Conservation (phyloP, 2,888 invertebrate genomes). For the Pherbina coryleti region DNA sequence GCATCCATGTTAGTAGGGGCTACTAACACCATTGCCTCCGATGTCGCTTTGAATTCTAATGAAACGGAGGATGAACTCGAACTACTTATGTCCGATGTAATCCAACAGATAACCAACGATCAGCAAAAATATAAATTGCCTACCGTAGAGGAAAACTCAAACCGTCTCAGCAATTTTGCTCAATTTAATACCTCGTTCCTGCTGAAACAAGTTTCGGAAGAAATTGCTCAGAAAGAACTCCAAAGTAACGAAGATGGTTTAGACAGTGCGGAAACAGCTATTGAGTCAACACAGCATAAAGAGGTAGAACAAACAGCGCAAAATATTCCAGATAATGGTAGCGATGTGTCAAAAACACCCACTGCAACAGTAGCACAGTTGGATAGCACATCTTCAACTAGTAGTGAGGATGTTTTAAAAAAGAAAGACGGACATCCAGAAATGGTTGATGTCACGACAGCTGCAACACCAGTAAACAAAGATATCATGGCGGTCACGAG, state of each 20-base stretch:
- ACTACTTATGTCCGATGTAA: constrained; percentile 66
- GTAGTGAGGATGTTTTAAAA: constrained; percentile 47
- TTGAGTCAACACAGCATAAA: neutral
- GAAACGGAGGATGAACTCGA: constrained; percentile 65
- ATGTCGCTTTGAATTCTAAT: constrained; percentile 55
- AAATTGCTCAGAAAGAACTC: neutral
- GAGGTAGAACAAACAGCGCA: neutral
- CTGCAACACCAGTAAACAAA: neutral
- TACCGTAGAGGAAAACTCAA: constrained; percentile 42
- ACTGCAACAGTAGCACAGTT: neutral
- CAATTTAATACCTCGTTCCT: constrained; percentile 63
- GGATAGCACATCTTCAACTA: constrained; percentile 47
- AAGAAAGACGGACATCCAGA: constrained; percentile 40
- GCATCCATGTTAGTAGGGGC: constrained; percentile 67
- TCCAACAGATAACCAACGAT: constrained; percentile 61
- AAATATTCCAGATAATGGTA: no score
- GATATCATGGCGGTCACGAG: neutral
- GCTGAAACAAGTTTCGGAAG: constrained; percentile 41
- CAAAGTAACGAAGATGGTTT: neutral
- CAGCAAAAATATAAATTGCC: constrained; percentile 41
- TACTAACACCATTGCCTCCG: constrained; percentile 51
- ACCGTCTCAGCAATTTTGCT: constrained; percentile 64
- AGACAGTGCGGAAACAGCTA: constrained; percentile 1
- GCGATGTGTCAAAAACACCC: neutral
- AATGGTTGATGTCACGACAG: neutral